These are phyloP conservation scores for Vimba vimba DNA, from an alignment of 2,113 vertebrate species.

Conservation along the genomic window DNA sequence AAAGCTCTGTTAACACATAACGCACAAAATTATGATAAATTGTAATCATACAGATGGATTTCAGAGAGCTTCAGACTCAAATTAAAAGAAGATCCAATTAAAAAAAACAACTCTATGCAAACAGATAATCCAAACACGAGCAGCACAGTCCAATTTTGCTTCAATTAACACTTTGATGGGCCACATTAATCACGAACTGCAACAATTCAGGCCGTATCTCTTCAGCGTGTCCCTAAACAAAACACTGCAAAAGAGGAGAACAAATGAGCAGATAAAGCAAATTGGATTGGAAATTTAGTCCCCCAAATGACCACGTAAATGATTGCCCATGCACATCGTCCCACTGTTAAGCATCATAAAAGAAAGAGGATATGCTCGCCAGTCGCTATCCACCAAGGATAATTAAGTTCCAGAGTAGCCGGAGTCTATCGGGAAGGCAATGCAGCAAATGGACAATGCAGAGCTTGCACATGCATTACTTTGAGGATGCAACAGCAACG, in stretches of 20 bases:
- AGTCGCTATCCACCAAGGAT: slow-evolving; percentile 15
- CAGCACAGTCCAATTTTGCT: slow-evolving; percentile 41
- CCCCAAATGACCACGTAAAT: slow-evolving; percentile 56
- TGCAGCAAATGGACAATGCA: background rate
- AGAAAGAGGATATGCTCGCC: slow-evolving; percentile 20
- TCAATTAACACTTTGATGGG: slow-evolving; percentile 56
- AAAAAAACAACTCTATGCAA: slow-evolving; percentile 20
- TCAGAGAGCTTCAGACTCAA: slow-evolving; percentile 7
- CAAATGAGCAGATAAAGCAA: slow-evolving; percentile 55
- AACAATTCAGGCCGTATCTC: slow-evolving; percentile 37
- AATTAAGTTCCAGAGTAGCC: slow-evolving; percentile 10
- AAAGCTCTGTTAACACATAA: background rate
- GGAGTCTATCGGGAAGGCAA: slow-evolving; percentile 31
- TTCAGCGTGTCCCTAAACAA: slow-evolving; percentile 19
- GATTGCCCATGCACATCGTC: slow-evolving; percentile 57
- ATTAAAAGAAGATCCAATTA: slow-evolving; percentile 44
- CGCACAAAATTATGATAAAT: background rate
- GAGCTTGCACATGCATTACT: slow-evolving; percentile 25
- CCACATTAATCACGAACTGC: slow-evolving; percentile 58
- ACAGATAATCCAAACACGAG: slow-evolving; percentile 26
- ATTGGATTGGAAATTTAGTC: slow-evolving; percentile 55
- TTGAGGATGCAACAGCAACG: background rate
- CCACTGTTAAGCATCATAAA: slow-evolving; percentile 33
- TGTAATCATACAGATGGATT: slow-evolving; percentile 10
- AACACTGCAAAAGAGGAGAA: slow-evolving; percentile 48